A percentile compares a stretch with the other conserved stretches of the same genome.
Conservation (phyloP, 2,888 invertebrate genomes). For the Epinotia nisella region DNA sequence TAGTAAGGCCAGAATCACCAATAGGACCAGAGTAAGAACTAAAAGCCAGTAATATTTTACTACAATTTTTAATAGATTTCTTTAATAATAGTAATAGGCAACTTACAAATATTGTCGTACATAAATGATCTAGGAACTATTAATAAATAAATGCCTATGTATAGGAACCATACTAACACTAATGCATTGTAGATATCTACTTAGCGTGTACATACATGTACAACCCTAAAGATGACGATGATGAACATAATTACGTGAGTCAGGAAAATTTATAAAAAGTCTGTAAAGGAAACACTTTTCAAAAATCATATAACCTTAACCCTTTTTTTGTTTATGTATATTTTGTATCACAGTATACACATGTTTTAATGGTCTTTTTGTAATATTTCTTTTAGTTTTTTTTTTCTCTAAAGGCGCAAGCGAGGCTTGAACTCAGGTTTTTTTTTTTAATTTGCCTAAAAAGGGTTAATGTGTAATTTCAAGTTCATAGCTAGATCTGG, state of each 20-base stretch:
- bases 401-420: too few species aligned
- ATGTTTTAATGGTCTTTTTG: too few species aligned
- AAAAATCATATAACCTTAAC: background rate
- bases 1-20: too few species aligned
- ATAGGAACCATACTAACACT: slow-evolving; percentile 15
- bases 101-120: slow-evolving; percentile 32
- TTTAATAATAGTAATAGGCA: slow-evolving; percentile 10
- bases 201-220: background rate
- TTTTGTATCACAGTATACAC: too few species aligned
- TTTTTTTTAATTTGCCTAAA: too few species aligned
- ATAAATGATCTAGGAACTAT: slow-evolving; percentile 31
- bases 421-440: too few species aligned
- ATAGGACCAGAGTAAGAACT: background rate
- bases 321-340: too few species aligned
- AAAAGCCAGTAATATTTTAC: background rate
- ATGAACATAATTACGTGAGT: too few species aligned
- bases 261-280: too few species aligned
- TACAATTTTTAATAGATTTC: slow-evolving; percentile 16
- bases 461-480: too few species aligned
- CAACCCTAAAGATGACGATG: too few species aligned
- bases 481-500: background rate
- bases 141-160: slow-evolving; percentile 26
- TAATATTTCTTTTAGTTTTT: too few species aligned
- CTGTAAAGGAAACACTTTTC: background rate
- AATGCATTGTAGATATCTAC: background rate